Evolutionary conservation across 92 coral and sea anemone species (phyloP), one percentile per base, ranked within the genome.

Genomic region (Paramuricea clavata): DNA sequence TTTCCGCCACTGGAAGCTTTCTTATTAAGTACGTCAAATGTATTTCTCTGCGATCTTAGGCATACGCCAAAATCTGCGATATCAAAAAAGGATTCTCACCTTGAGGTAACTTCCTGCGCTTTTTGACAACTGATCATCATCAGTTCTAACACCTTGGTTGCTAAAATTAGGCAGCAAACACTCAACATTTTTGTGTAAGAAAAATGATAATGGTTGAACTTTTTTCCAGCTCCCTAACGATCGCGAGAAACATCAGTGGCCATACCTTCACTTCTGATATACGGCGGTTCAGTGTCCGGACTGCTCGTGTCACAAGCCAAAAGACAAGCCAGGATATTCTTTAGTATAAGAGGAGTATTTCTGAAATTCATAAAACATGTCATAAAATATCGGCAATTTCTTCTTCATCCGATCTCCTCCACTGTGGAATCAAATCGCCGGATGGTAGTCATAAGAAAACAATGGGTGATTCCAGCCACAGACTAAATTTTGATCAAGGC

Each of bases 221-320:
- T 10, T 4, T 39, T 39, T 39, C 4, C 10, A 39, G 44, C 44
- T 4, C 10, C 5, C 44, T 39, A 39, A 39, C 44, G 44, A 4
- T 39, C 44, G n/a, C 44, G 44, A 39, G 44, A 39, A 39, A 39
- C 44, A 39, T 39, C 10, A 39, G 5, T 39, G 44, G 4, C 5
- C 60, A 6, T 72, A 95, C 98, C 96, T 89, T 92, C 95, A 61
- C 91, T 90, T 74, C 95, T 85, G 56, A 94, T 93, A 57, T 81
- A 80, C 15, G 95, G 93, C 5, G 97, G 98, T 30, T 95, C 98
- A 15, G 83, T 92, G 42, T 84, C 95, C 8, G 95, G 92, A 30
- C 86, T 82, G 47, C 88, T 88, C 78, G 88, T 86, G 42, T 94
- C 90, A 86, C 98, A 95, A 15, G 98, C 94, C 83, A 95, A 32